Base-by-base conservation (phyloP, 2,888 invertebrate species). In the Xestia c-nigrum region DNA sequence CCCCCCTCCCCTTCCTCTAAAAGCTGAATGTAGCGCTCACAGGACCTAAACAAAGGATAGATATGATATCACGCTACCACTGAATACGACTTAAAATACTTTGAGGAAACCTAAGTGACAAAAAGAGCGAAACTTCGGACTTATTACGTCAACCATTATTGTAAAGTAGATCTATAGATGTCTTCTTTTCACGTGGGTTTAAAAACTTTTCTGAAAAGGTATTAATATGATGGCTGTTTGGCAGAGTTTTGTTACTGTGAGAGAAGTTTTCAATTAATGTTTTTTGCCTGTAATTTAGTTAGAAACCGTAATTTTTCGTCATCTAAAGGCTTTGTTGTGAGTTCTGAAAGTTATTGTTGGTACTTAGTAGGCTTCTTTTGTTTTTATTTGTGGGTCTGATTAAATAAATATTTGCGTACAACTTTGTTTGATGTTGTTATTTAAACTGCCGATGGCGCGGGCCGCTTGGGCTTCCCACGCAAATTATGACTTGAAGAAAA, bases 11-110 rank as follows among this genome's bases (percentile, higher is more conserved):
- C 85, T 87, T 87, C 77, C 84, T 67, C 81, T 86, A 81, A 90
- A 91, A 90, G 89, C 91, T 92, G 92, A 92, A 92, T 90, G 89
- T 92, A 92, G 92, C 91, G 90, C 89, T 91, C 86, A 83, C 90
- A 93, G 92, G 93, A 93, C 89, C 87, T 75, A 78, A 87, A 89
- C 83, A 89, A 83, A 84, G 84, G 76, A 72, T 84, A 80, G 80
- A 84, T 80, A 80, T 70, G 55, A 84, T 76, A 72, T 74, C 16
- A 78, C 38, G 24, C 5, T 61, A 65, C 63, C 24, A 50, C 38
- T 50, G 52, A 61, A 67, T 43, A 50, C 21, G 63, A 47, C 70
- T 70, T 75, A n/a, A 71, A 70, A 81, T 31, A 50, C 43, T 65
- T 61, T 38, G 68, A 47, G n/a, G 47, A n/a, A n/a, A 21, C 9